phyloP scores from a whole-genome alignment of 2,797 vertebrate species.

The Rallus crepitans region DNA sequence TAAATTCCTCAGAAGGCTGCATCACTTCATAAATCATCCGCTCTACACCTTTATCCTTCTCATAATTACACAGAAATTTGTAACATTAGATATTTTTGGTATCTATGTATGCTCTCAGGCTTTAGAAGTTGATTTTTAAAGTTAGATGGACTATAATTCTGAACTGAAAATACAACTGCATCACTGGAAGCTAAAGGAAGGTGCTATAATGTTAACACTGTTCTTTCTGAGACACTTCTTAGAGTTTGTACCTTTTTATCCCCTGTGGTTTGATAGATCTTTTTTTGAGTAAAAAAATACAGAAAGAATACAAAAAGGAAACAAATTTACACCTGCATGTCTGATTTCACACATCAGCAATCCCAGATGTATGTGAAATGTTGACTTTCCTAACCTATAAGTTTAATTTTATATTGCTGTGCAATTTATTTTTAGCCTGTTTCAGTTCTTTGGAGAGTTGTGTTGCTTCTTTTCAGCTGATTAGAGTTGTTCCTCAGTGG shows the following conservation, averaged over 20 bases:
- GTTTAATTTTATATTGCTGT: background rate
- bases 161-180: background rate
- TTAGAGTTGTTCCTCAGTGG: constrained; percentile 37
- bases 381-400: background rate
- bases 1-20: background rate
- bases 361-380: background rate
- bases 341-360: background rate
- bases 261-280: background rate
- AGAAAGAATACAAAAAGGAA: background rate
- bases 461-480: constrained; percentile 24
- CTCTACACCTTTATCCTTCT: background rate
- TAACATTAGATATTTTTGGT: background rate
- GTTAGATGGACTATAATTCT: background rate
- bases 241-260: background rate
- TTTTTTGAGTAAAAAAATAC: background rate
- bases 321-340: background rate
- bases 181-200: background rate
- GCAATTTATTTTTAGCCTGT: constrained; percentile 18
- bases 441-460: background rate
- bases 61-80: background rate
- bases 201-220: background rate
- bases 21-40: background rate
- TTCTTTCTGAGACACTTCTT: background rate
- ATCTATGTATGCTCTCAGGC: background rate
- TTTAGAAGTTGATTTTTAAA: background rate